A percentile compares a stretch with the other conserved stretches of the same genome.
These are phyloP conservation scores for Xyrichtys novacula DNA, from an alignment of 2,797 vertebrate species.

Conservation along the genomic window DNA sequence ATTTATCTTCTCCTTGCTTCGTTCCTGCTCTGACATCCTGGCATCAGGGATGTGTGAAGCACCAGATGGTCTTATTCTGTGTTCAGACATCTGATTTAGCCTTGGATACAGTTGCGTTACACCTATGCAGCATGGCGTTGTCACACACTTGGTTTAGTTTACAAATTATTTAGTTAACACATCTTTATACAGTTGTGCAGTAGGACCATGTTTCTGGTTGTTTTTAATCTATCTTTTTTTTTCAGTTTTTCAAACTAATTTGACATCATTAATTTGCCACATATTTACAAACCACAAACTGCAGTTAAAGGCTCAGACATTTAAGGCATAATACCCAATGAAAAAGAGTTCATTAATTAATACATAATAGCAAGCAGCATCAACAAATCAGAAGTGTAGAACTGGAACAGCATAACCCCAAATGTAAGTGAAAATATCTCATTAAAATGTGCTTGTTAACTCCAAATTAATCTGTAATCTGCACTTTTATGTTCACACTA, in stretches of 20 bases:
- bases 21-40: conserved; percentile 7
- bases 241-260: conserved; percentile 7
- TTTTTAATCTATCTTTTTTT: conserved; percentile 10
- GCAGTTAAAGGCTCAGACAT: not conserved
- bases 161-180: not conserved
- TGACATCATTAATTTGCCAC: not conserved
- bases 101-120: conserved; percentile 3
- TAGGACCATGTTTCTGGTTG: not conserved
- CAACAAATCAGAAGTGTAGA: not conserved
- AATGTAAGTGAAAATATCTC: not conserved
- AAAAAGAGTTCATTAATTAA: not conserved
- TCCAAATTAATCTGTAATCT: not conserved
- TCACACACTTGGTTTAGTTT: not conserved
- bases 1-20: conserved; percentile 14
- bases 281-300: not conserved
- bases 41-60: conserved; percentile 1
- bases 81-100: conserved; percentile 23
- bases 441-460: not conserved
- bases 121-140: not conserved
- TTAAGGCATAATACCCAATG: not conserved
- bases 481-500: not conserved
- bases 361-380: not conserved
- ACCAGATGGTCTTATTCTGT: conserved; percentile 24
- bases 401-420: not conserved
- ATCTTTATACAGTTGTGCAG: conserved; percentile 1